Evolutionary conservation across 2,888 invertebrate genomes (phyloP).

Genomic region (Troides helena): DNA sequence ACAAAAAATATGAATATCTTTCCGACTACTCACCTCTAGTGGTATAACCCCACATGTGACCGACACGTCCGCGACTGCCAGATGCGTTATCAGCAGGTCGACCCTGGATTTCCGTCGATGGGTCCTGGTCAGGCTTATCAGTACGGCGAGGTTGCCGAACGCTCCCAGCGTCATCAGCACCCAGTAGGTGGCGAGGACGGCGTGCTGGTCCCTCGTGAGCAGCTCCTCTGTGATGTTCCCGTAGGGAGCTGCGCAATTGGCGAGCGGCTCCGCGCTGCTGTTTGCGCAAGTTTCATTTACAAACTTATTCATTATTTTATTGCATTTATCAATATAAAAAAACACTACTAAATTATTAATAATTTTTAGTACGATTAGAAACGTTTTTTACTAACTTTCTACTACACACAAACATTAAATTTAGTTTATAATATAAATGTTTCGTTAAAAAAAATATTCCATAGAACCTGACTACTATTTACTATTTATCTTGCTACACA

Average conservation of each 20-base stretch:
- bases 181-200: slow-evolving; percentile 82
- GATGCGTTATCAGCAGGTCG: slow-evolving; percentile 88
- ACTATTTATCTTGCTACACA: too few relatives aligned
- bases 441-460: too few relatives aligned
- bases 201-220: slow-evolving; percentile 50
- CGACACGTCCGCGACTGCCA: slow-evolving; percentile 89
- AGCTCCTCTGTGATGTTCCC: slow-evolving; percentile 35
- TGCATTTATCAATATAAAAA: background rate
- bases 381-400: too few relatives aligned
- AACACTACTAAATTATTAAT: background rate
- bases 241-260: background rate
- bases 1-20: background rate
- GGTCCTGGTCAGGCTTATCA: slow-evolving; percentile 82
- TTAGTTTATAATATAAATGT: background rate
- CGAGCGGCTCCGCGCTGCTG: background rate
- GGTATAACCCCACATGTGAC: slow-evolving; percentile 91
- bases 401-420: background rate
- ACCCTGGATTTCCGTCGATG: slow-evolving; percentile 85
- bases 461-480: too few relatives aligned
- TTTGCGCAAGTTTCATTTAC: background rate
- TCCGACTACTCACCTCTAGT: slow-evolving; percentile 76
- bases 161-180: slow-evolving; percentile 83
- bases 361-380: too few relatives aligned
- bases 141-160: slow-evolving; percentile 86
- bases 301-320: background rate